phyloP scores from a whole-genome alignment of 2,113 vertebrate species.

The Motacilla tschutschensis region DNA sequence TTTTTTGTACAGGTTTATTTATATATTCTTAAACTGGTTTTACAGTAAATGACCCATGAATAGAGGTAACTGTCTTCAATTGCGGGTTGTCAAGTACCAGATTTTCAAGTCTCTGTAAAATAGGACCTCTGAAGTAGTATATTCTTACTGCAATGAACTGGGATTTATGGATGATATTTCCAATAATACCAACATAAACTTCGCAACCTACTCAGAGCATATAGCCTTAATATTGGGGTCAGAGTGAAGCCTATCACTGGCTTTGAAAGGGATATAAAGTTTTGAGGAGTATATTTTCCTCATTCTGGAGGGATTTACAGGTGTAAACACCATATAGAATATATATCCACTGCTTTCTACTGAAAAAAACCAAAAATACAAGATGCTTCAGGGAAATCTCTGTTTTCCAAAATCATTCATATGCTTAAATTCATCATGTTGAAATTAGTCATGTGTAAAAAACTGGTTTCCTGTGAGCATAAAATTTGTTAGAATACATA shows the following conservation, averaged over 20 bases:
- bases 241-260: background rate
- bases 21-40: slow-evolving; percentile 25
- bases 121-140: background rate
- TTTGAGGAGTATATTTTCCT: background rate
- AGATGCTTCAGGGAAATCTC: background rate
- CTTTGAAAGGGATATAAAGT: slow-evolving; percentile 30
- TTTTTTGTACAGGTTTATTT: background rate
- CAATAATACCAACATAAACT: slow-evolving; percentile 9
- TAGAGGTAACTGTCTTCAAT: slow-evolving; percentile 21
- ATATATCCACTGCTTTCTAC: background rate
- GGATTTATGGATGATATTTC: slow-evolving; percentile 33
- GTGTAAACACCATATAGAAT: background rate
- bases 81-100: slow-evolving; percentile 2
- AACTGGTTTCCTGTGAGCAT: background rate
- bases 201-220: background rate
- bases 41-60: slow-evolving; percentile 38
- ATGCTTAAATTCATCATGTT: background rate
- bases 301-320: slow-evolving; percentile 1
- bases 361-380: background rate
- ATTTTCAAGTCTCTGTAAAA: slow-evolving; percentile 40
- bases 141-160: slow-evolving; percentile 6
- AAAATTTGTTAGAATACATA: background rate
- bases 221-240: slow-evolving; percentile 1
- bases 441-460: background rate
- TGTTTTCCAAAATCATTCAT: background rate